Percentiles rank a stretch among this genome's conserved stretches.
Conservation (phyloP, 2,113 vertebrate species). For the Smithornis capensis region DNA sequence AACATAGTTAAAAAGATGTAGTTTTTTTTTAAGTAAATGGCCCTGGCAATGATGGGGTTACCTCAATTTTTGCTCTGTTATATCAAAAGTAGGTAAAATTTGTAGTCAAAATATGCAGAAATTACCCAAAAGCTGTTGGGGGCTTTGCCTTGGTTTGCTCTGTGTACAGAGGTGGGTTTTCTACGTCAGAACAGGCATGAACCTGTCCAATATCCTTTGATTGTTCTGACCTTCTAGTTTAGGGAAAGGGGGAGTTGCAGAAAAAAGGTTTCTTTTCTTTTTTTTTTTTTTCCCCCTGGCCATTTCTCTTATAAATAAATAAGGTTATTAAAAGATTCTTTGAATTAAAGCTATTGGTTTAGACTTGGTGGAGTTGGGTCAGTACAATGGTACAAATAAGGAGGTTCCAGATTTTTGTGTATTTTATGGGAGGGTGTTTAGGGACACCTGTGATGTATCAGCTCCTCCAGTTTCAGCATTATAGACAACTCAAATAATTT, state of each 20-base stretch:
- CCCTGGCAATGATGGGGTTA: background rate
- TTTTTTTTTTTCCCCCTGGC: background rate
- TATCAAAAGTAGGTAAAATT: background rate
- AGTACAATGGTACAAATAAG: background rate
- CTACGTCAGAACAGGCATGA: background rate
- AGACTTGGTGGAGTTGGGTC: background rate
- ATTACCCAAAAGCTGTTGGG: background rate
- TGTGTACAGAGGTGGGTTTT: background rate
- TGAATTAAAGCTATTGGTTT: background rate
- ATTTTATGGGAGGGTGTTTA: background rate
- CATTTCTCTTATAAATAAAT: background rate
- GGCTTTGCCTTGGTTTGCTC: background rate
- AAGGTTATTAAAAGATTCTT: background rate
- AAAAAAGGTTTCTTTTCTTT: background rate
- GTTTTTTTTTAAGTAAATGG: background rate
- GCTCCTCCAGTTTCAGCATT: background rate
- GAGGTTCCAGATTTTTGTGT: background rate
- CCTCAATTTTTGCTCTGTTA: background rate
- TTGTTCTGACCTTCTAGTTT: background rate
- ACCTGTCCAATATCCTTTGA: background rate
- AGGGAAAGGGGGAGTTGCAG: background rate
- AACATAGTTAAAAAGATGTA: background rate
- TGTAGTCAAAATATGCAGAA: background rate
- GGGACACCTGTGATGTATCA: background rate
- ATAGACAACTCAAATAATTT: background rate